Evolutionary conservation across 2,797 vertebrate species (phyloP).

Genomic region (Lepus townsendii): DNA sequence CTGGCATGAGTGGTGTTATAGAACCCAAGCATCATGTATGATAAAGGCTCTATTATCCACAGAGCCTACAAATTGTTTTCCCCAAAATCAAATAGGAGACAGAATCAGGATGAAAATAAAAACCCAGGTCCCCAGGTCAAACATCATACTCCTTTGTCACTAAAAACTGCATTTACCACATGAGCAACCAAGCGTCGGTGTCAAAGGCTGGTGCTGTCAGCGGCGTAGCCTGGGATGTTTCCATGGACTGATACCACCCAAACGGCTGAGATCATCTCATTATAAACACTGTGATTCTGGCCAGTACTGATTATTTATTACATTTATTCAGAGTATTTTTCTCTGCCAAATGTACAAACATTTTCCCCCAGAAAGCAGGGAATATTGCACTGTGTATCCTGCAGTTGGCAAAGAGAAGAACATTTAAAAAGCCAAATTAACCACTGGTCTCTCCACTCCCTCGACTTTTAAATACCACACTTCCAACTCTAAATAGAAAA

Average conservation of each 20-base stretch:
- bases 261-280: rapidly evolving
- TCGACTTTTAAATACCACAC: slow-evolving; percentile 53
- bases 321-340: not conserved
- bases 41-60: too few relatives aligned
- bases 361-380: not conserved
- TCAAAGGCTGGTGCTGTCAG: rapidly evolving
- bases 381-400: rapidly evolving
- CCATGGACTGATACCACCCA: rapidly evolving
- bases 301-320: not conserved
- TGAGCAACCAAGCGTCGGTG: not conserved
- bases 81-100: not conserved
- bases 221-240: rapidly evolving
- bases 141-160: rapidly evolving
- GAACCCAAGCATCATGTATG: rapidly evolving
- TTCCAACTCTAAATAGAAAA: slow-evolving; percentile 64
- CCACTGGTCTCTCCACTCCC: not conserved
- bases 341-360: not conserved
- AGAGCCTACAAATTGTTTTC: rapidly evolving
- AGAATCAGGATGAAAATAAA: not conserved
- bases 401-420: not conserved
- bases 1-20: rapidly evolving
- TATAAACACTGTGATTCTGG: not conserved
- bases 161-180: rapidly evolving
- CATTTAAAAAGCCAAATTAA: not conserved
- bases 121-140: too few relatives aligned